These are phyloP conservation scores for Cliona cf. orientalis DNA, from an alignment of 37 sponge, comb jelly and placozoan genomes.

Conservation along the genomic window DNA sequence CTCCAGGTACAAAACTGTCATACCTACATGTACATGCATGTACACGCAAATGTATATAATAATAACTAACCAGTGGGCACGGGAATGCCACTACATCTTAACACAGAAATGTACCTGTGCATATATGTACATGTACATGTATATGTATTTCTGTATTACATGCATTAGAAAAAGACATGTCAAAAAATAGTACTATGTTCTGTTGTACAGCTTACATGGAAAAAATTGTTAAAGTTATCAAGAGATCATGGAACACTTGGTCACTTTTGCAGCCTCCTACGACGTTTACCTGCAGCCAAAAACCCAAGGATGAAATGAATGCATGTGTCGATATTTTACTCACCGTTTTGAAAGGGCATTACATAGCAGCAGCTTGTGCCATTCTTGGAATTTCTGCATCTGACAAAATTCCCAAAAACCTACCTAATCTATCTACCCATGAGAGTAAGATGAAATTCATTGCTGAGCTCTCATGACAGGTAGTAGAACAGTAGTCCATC, in stretches of 20 bases:
- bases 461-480: conserved; percentile 5
- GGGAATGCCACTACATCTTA: background rate
- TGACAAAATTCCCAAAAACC: background rate
- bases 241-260: conserved; percentile 45
- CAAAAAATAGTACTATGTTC: background rate
- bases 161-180: background rate
- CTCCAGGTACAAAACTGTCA: background rate
- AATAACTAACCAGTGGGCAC: too few species aligned
- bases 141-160: conserved; percentile 2
- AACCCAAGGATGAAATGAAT: conserved; percentile 38
- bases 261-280: conserved; percentile 12
- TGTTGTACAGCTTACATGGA: conserved; percentile 36
- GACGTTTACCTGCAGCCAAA: conserved; percentile 15
- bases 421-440: too few species aligned
- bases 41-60: too few species aligned
- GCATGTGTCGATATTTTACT: conserved; percentile 24
- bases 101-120: background rate
- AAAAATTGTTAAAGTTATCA: conserved; percentile 2
- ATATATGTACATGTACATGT: too few species aligned
- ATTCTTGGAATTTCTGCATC: conserved; percentile 6
- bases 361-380: conserved; percentile 27
- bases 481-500: conserved; percentile 13
- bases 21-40: background rate
- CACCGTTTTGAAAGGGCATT: conserved; percentile 27
- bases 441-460: background rate